Base-by-base conservation (phyloP, 2,888 invertebrate genomes). In the Polia nebulosa region DNA sequence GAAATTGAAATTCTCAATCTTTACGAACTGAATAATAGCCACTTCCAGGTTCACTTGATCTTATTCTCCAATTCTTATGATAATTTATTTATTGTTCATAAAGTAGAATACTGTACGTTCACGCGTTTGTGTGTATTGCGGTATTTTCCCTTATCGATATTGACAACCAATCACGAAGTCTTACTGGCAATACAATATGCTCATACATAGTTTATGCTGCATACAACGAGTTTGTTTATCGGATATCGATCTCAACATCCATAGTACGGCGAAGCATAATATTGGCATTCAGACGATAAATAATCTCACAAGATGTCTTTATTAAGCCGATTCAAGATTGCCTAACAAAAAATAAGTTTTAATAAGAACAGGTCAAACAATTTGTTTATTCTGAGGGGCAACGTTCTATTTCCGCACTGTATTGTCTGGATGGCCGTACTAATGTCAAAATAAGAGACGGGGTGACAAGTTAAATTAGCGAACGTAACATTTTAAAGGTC, bases 1-100 rank as follows among this genome's bases (percentile, higher is more conserved):
- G 66, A 76, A 72, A 81, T 77, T 72, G 61, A 72, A 69, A 82
- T 72, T 71, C 55, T 78, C 67, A 55, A 72, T 67, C 64, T 81
- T 69, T 72, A 62, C 59, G 49, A 67, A 72, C 57, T 64, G 55
- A 76, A 71, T 69, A 82, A 78, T 29, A 39, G 55, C 53, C 49
- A 68, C 57, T 75, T 72, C 53, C 65, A 74, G 62, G 25, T 61
- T 61, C 61, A 3, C 36, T 49, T 27, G 34, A 53, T 57, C 34
- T 36, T 64, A 6, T 55, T 17, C 9, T 58, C 29, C 52, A 7
- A 62, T 80, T 69, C 59, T 62, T 65, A 69, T 65, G 76, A 49
- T 80, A 77, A 80, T 75, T 59, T 75, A 69, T 75, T 65, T 65
- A 75, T 62, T 77, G 51, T 80, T 69, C 51, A 44, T 44, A 59